Percentiles rank a stretch among this genome's conserved stretches.
These are phyloP conservation scores for Arrhopalites spinosus DNA, from an alignment of 2,888 invertebrate species.

Conservation along the genomic window DNA sequence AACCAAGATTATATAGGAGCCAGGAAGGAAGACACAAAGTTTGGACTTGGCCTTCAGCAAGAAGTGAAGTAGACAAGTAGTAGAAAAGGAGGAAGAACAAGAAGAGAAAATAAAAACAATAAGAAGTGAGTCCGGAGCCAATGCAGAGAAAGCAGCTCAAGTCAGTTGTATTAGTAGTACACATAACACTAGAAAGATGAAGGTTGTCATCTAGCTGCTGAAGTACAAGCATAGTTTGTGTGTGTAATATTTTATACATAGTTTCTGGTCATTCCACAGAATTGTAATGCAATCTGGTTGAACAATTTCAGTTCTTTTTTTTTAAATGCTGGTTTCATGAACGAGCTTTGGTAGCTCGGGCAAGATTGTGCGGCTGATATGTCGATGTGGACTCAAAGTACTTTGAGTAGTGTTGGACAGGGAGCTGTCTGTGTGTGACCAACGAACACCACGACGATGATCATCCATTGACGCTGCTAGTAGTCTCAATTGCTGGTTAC, in stretches of 20 bases:
- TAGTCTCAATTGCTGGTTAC: slow-evolving; percentile 7
- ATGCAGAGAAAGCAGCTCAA: not conserved
- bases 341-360: slow-evolving; percentile 68
- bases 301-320: not conserved
- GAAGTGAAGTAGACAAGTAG: slow-evolving; percentile 19
- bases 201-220: no score
- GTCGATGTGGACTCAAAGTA: slow-evolving; percentile 55
- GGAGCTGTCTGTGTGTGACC: slow-evolving; percentile 55
- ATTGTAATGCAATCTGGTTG: no score
- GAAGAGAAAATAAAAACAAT: no score
- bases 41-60: slow-evolving; percentile 11
- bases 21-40: slow-evolving; percentile 29
- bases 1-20: slow-evolving; percentile 1
- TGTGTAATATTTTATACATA: no score
- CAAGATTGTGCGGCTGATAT: slow-evolving; percentile 57
- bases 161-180: not conserved
- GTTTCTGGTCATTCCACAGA: no score
- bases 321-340: slow-evolving; percentile 74
- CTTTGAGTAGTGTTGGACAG: slow-evolving; percentile 42
- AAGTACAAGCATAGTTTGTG: no score
- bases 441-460: slow-evolving; percentile 53
- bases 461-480: slow-evolving; percentile 35
- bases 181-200: not conserved
- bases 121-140: not conserved
- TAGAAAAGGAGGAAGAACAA: slow-evolving; percentile 18